Evolutionary conservation across 2,113 vertebrate species (phyloP), one percentile per base, ranked within the genome.

Genomic region (Macroglossus sobrinus): DNA sequence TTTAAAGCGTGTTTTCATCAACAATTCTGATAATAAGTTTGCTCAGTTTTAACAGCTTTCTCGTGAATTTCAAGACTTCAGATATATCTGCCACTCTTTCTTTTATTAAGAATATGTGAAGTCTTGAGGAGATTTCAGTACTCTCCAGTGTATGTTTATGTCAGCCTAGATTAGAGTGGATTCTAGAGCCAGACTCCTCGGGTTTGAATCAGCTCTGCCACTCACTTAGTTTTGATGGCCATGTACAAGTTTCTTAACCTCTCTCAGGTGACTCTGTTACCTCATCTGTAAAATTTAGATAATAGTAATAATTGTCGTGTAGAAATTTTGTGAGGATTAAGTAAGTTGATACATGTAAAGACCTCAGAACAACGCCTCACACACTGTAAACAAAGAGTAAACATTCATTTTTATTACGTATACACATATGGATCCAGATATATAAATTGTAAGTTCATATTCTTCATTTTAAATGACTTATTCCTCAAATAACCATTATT

Each of bases 1-100:
- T 93, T 95, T 74, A 91, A 94, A 71, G 78, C 59, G 12, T 55
- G 16, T 59, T 78, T 78, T 72, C 94, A 93, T 79, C 76, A 53
- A n/a, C 43, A 64, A 22, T 28, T 85, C 92, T 82, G 79, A 71
- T 71, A 84, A 47, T 16, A 30, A 26, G 4, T 50, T 82, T 53
- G 16, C 61, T 81, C 21, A 15, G 10, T 84, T 64, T 90, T 91
- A 57, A 72, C 14, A 89, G 55, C 38, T 26, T 87, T 55, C 35
- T 64, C 66, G 33, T 96, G 53, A 87, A 96, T 95, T 91, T 14
- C 16, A 93, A 63, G 68, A 69, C 76, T 69, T 72, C 3, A 87
- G 35, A 72, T 30, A 64, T 40, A 66, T n/a, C 6, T 24, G 89
- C 71, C 79, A 28, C 16, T 38, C 45, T 57, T 66, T 24, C 15